phyloP scores from a whole-genome alignment of 23 tunicate genomes.

The Botrylloides violaceus region DNA sequence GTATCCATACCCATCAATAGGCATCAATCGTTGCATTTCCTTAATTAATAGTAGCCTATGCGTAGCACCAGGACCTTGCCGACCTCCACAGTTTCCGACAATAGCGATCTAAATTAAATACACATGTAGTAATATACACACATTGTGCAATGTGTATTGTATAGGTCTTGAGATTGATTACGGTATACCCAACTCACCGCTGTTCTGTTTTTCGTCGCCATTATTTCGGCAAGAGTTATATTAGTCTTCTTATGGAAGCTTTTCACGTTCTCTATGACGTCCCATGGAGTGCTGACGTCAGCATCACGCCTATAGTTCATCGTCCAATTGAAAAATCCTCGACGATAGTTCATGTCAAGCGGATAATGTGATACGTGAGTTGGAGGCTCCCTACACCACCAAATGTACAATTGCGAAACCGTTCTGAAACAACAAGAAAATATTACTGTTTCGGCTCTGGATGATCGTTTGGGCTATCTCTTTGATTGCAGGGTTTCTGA shows the following conservation, averaged over 20 bases:
- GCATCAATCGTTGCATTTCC: neutral
- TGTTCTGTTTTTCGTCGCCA: neutral
- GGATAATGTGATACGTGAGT: neutral
- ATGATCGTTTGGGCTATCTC: too few relatives aligned
- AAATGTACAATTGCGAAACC: neutral
- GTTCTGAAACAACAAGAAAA: neutral
- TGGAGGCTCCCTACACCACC: neutral
- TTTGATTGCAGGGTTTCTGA: too few relatives aligned
- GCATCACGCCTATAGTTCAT: neutral
- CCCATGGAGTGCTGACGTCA: neutral
- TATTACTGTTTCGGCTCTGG: neutral
- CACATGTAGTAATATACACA: neutral
- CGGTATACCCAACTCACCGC: neutral
- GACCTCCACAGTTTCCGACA: neutral
- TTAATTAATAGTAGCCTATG: neutral
- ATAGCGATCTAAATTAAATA: neutral
- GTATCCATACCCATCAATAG: neutral
- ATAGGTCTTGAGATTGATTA: neutral
- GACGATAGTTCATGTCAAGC: neutral
- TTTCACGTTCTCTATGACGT: neutral
- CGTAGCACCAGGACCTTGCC: neutral
- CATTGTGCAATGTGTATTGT: neutral
- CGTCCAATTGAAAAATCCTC: neutral
- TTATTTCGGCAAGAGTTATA: neutral
- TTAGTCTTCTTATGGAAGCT: neutral